phyloP scores from a whole-genome alignment of 2,113 vertebrate species.

The Acinonyx jubatus region DNA sequence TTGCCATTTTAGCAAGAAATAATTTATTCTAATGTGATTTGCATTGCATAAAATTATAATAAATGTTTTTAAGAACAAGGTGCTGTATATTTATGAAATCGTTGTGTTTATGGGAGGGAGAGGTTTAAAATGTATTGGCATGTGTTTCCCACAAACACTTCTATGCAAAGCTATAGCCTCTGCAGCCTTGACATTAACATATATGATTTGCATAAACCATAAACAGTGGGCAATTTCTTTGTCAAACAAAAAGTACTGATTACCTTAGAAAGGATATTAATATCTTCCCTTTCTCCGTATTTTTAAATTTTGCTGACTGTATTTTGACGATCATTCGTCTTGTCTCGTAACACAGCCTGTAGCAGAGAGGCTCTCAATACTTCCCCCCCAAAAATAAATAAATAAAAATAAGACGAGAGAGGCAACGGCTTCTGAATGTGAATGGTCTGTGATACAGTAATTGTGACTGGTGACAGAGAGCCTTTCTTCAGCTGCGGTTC shows the following conservation, averaged over 20 bases:
- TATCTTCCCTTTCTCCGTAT: constrained; percentile 69
- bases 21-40: constrained; percentile 80
- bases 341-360: constrained; percentile 38
- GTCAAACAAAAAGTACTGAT: constrained; percentile 81
- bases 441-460: background rate
- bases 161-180: constrained; percentile 52
- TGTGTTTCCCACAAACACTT: constrained; percentile 63
- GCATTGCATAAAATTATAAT: constrained; percentile 82
- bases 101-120: constrained; percentile 64
- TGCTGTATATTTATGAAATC: constrained; percentile 79
- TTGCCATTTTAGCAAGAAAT: constrained; percentile 67
- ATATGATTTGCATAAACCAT: constrained; percentile 77
- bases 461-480: background rate
- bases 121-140: constrained; percentile 69
- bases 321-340: constrained; percentile 74
- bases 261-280: constrained; percentile 79
- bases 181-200: constrained; percentile 64
- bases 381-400: background rate
- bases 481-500: constrained; percentile 18
- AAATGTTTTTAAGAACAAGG: constrained; percentile 78
- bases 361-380: constrained; percentile 18
- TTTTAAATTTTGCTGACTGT: constrained; percentile 72
- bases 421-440: background rate
- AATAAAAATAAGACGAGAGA: background rate
- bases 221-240: constrained; percentile 79